Conservation (phyloP, 2,888 invertebrate genomes). For the Rhamnusium bicolor region DNA sequence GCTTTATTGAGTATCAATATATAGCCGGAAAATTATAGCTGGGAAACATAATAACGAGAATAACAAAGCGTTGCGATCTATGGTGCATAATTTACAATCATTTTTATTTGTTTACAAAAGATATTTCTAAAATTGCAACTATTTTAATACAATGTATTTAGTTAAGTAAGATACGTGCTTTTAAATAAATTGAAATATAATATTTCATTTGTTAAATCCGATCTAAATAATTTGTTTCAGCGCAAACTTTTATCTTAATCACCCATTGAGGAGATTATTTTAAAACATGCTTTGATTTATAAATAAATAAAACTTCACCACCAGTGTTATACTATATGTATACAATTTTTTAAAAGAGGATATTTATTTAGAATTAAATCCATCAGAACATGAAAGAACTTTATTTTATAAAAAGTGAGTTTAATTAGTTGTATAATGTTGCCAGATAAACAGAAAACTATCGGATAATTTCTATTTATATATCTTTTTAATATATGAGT, state of each 20-base stretch:
- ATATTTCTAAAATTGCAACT: conserved; percentile 17
- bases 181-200: conserved; percentile 23
- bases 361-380: conserved; percentile 24
- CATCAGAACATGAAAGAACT: conserved; percentile 29
- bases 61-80: conserved; percentile 2
- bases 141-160: conserved; percentile 21
- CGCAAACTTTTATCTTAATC: conserved; percentile 32
- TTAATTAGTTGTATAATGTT: conserved; percentile 16
- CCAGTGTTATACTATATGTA: conserved; percentile 19
- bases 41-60: not conserved
- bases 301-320: conserved; percentile 33
- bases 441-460: conserved; percentile 15
- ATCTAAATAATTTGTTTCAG: conserved; percentile 33
- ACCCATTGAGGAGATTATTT: conserved; percentile 30
- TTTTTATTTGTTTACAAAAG: conserved; percentile 26
- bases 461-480: not conserved
- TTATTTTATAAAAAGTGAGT: conserved; percentile 10
- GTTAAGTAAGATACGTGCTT: conserved; percentile 18
- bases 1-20: conserved; percentile 14
- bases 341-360: conserved; percentile 15
- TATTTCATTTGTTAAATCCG: conserved; percentile 29
- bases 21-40: conserved; percentile 7
- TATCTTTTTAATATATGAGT: not conserved
- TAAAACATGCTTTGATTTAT: conserved; percentile 27
- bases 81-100: conserved; percentile 8